phyloP scores from a whole-genome alignment of 2,888 invertebrate genomes.

The Netelia virgata region DNA sequence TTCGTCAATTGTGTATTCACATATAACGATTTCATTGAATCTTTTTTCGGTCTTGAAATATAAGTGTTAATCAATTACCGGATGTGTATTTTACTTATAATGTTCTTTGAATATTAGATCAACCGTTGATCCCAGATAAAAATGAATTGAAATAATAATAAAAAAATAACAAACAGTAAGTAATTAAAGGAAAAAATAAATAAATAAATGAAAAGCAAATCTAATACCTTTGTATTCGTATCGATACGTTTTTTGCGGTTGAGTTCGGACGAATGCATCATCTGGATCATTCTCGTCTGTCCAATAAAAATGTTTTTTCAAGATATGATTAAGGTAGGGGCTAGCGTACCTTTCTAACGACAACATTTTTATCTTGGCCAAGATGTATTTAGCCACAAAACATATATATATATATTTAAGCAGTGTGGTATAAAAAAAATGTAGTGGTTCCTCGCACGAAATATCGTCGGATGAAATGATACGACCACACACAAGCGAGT shows the following conservation, averaged over 20 bases:
- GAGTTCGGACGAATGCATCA: slow-evolving; percentile 25
- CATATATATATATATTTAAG: slow-evolving; percentile 22
- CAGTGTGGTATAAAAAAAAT: slow-evolving; percentile 39
- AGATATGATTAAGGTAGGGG: slow-evolving; percentile 41
- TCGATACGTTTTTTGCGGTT: not conserved
- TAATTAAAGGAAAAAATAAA: no score
- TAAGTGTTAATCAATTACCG: no score
- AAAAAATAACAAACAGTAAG: no score
- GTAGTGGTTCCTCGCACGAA: slow-evolving; percentile 46
- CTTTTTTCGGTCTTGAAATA: no score
- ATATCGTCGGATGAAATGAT: slow-evolving; percentile 59
- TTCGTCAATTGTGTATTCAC: no score
- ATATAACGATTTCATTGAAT: no score
- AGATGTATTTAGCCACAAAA: slow-evolving; percentile 21
- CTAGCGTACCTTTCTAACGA: slow-evolving; percentile 57
- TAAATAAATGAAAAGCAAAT: not conserved
- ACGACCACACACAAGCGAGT: slow-evolving; percentile 74
- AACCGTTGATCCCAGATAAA: no score
- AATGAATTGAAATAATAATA: no score
- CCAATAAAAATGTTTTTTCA: slow-evolving; percentile 40
- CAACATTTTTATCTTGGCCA: slow-evolving; percentile 51
- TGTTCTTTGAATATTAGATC: no score
- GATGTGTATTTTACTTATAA: no score
- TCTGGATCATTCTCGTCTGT: not conserved
- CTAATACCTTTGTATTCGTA: not conserved